Evolutionary conservation across 2,888 invertebrate genomes (phyloP), one percentile per base, ranked within the genome.

Genomic region (Myopa testacea): DNA sequence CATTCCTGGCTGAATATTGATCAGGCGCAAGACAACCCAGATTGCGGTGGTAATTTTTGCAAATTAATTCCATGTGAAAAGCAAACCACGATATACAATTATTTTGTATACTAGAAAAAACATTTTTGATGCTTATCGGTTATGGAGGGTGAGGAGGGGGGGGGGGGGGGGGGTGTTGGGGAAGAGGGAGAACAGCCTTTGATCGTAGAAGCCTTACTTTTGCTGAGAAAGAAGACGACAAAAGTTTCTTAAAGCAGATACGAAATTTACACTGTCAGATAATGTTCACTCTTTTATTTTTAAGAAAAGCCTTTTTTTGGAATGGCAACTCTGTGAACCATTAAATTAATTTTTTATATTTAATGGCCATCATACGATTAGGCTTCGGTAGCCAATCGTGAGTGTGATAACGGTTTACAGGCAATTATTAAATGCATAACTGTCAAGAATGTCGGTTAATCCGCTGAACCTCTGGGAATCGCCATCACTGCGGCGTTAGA

Each of bases 11-110:
- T 40, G 40, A 38, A n/a, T 55, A 63, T 69, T 75, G 65, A 65
- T 67, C 26, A 37, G 26, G 7, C 19, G 45, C 26, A 62, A n/a
- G n/a, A 40, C 45, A 45, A 45, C n/a, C 45, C 45, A 10, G 26
- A 16, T 62, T 50, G 58, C 52, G 67, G 55, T 40, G 52, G 52
- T 5, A 50, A 26, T 14, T 55, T 19, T 52, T 55, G 55, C 55
- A 55, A 58, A 73, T 73, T 73, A 63, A 73, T 63, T 73, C 62
- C 63, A 50, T 73, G 63, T 73, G 73, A 63, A 63, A 73, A 62
- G 2, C 10, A 6, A 45, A 45, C 73, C 73, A 63, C 63, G 63
- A 62, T 73, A 62, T 62, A 69, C 45, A 45, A 73, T 62, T 73
- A 45, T 73, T 40, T 34, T 62, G 10, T 26, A 38, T 73, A 73